Conservation (phyloP, 2,797 vertebrate genomes). For the Eulemur coronatus region DNA sequence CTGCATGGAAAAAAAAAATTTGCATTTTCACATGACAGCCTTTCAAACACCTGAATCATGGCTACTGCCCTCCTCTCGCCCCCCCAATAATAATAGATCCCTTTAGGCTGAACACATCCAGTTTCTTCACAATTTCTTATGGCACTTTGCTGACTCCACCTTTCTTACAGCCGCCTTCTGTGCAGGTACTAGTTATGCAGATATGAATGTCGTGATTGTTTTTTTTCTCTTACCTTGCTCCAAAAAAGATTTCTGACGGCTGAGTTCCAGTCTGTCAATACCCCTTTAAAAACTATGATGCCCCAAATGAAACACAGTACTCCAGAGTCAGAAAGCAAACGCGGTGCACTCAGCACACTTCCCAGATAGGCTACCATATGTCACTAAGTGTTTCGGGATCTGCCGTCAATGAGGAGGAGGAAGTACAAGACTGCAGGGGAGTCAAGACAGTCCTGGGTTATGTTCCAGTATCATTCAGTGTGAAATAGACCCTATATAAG, state of each 20-base stretch:
- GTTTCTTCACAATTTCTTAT: neutral
- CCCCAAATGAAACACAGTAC: slow-evolving; percentile 44
- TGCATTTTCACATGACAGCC: slow-evolving; percentile 1
- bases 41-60: slow-evolving; percentile 15
- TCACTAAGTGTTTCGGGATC: slow-evolving; percentile 56
- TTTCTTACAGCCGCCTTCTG: neutral
- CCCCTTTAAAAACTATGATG: slow-evolving; percentile 43
- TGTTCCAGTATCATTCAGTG: slow-evolving; percentile 56
- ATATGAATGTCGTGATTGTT: neutral
- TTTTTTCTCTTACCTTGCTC: neutral
- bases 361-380: slow-evolving; percentile 67
- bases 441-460: slow-evolving; percentile 59
- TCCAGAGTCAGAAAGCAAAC: slow-evolving; percentile 64
- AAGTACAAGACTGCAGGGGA: slow-evolving; percentile 70
- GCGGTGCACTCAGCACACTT: slow-evolving; percentile 6
- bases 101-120: neutral
- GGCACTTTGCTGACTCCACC: neutral
- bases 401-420: slow-evolving; percentile 57
- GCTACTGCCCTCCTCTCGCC: neutral
- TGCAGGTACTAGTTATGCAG: neutral
- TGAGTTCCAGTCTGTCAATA: slow-evolving; percentile 32
- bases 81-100: neutral
- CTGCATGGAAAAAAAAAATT: neutral
- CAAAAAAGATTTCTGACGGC: neutral
- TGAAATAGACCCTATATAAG: slow-evolving; percentile 60